Evolutionary conservation across 64 coral and sea anemone genomes (phyloP).

Genomic region (Astreopora myriophthalma): DNA sequence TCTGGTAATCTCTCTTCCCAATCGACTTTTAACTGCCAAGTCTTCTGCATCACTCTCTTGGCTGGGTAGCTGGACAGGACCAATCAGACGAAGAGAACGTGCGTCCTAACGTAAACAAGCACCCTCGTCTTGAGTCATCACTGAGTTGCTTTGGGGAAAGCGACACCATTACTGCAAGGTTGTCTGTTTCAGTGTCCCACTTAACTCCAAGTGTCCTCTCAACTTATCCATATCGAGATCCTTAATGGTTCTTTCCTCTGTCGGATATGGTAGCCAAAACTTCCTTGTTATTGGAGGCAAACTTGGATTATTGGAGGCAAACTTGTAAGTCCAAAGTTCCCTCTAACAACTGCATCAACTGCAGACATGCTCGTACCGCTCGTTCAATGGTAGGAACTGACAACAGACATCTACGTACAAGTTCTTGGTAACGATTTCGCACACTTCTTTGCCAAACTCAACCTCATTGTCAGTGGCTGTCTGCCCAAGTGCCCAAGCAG

Average conservation of each 20-base stretch:
- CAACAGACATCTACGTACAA: conserved; percentile 67
- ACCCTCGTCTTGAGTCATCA: conserved; percentile 27
- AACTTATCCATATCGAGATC: conserved; percentile 42
- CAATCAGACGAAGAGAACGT: conserved; percentile 49
- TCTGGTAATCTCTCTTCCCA: conserved; percentile 56
- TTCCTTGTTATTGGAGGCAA: conserved; percentile 24
- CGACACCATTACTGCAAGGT: conserved; percentile 29
- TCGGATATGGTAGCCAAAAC: conserved; percentile 49
- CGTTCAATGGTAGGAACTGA: conserved; percentile 50
- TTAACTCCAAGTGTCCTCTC: conserved; percentile 24
- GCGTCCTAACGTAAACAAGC: conserved; percentile 37
- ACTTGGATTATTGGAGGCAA: no score
- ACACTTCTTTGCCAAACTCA: conserved; percentile 52
- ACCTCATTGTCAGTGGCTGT: conserved; percentile 41
- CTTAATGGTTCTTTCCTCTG: conserved; percentile 61
- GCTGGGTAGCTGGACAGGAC: conserved; percentile 51
- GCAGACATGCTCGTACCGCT: not conserved
- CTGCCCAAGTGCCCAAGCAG: conserved; percentile 33
- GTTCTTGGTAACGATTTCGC: conserved; percentile 14
- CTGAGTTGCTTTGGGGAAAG: conserved; percentile 8
- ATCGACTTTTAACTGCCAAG: conserved; percentile 44
- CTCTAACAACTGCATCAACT: conserved; percentile 52
- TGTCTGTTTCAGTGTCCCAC: conserved; percentile 49
- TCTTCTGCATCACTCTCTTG: conserved; percentile 60
- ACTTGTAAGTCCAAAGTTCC: conserved; percentile 64